A percentile compares a stretch with the other conserved stretches of the same genome.
phyloP scores from a whole-genome alignment of 1,140 invertebrate genomes.

The Apocrypta bakeri region DNA sequence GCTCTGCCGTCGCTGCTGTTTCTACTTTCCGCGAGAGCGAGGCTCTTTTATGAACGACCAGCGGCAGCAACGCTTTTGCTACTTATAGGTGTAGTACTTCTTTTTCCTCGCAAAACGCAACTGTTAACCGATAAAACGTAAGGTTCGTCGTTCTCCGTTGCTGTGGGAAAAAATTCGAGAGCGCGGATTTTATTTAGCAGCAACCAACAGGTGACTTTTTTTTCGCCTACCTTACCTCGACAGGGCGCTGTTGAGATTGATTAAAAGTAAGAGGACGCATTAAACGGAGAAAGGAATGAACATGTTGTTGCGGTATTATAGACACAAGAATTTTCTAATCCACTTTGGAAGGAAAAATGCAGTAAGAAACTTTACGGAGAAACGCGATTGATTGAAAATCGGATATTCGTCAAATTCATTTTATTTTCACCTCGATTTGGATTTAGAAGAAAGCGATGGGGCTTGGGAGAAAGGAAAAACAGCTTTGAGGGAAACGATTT shows the following conservation, averaged over 20 bases:
- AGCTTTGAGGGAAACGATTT: conserved; percentile 4
- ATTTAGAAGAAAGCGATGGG: too few species aligned
- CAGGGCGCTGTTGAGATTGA: not conserved
- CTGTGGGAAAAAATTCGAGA: not conserved
- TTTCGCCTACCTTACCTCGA: too few species aligned
- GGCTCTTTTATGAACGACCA: conserved; percentile 36
- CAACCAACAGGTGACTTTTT: not conserved
- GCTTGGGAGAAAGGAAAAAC: not conserved
- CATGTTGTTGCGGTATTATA: not conserved
- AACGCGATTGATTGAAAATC: too few species aligned
- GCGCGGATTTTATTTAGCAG: too few species aligned
- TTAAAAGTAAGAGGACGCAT: not conserved
- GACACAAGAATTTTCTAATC: not conserved
- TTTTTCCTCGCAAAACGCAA: conserved; percentile 12
- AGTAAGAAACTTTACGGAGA: too few species aligned
- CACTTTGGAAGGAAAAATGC: not conserved
- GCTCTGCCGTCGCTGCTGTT: not conserved
- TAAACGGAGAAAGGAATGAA: not conserved
- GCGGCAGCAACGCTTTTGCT: not conserved
- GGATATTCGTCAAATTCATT: too few species aligned
- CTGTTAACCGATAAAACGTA: conserved; percentile 40
- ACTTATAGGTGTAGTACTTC: not conserved
- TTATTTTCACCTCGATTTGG: too few species aligned
- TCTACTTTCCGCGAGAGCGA: conserved; percentile 9
- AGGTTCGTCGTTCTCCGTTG: not conserved